These are phyloP conservation scores for Protodeltote pygarga DNA, from an alignment of 2,888 invertebrate genomes.

Conservation along the genomic window DNA sequence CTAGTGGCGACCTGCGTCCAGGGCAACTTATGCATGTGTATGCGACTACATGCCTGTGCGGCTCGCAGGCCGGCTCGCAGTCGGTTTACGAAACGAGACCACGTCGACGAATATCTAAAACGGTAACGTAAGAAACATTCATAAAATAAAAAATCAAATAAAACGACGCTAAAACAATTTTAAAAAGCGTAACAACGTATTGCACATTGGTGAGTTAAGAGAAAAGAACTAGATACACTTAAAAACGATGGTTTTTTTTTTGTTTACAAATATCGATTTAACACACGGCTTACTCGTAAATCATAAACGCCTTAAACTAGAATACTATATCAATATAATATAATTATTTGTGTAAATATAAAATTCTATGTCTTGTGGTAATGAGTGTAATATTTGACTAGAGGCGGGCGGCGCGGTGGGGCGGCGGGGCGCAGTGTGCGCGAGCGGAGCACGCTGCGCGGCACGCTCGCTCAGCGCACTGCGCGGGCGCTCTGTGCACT, in stretches of 20 bases:
- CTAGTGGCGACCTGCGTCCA: background rate
- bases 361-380: conserved; percentile 85
- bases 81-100: conserved; percentile 65
- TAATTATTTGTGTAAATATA: conserved; percentile 87
- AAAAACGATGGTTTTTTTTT: conserved; percentile 60
- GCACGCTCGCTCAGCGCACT: conserved; percentile 14
- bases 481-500: background rate
- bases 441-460: conserved; percentile 26
- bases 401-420: conserved; percentile 76
- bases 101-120: conserved; percentile 67
- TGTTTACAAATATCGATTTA: conserved; percentile 58
- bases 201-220: conserved; percentile 77
- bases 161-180: conserved; percentile 75
- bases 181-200: conserved; percentile 82
- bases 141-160: conserved; percentile 63
- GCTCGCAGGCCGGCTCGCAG: conserved; percentile 54
- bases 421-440: conserved; percentile 45
- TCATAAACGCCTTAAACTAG: conserved; percentile 86
- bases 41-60: too few species aligned
- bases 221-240: conserved; percentile 75
- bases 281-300: conserved; percentile 77
- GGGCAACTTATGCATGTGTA: too few species aligned
- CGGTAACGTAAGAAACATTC: conserved; percentile 60
- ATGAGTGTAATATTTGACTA: conserved; percentile 87
- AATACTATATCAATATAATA: conserved; percentile 87